Percentiles rank a stretch among this genome's conserved stretches.
phyloP scores from a whole-genome alignment of 2,888 invertebrate species.

The Thecophora atra region DNA sequence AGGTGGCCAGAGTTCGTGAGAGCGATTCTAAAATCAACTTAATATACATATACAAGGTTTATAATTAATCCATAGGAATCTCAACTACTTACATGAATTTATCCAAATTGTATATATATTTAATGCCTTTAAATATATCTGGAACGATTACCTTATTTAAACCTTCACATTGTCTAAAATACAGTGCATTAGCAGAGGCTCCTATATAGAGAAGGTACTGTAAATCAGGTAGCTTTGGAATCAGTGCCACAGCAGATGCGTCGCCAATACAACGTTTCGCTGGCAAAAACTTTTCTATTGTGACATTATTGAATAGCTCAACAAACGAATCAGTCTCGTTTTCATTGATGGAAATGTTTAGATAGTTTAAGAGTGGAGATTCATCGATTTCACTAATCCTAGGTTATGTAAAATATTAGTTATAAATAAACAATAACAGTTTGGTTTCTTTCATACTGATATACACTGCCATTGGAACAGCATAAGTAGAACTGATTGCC shows the following conservation, averaged over 20 bases:
- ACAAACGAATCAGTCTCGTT: constrained; percentile 54
- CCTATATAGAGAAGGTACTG: constrained; percentile 41
- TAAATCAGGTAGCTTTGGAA: constrained; percentile 37
- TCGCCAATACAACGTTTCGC: constrained; percentile 47
- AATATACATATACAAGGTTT: not conserved
- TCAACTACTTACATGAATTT: constrained; percentile 55
- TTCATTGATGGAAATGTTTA: constrained; percentile 54
- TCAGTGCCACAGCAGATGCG: constrained; percentile 46
- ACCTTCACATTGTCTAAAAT: constrained; percentile 49
- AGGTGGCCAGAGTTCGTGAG: constrained; percentile 59
- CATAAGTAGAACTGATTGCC: constrained; percentile 54
- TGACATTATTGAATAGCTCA: constrained; percentile 55
- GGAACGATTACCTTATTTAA: constrained; percentile 51
- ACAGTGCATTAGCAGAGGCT: constrained; percentile 48
- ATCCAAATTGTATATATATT: constrained; percentile 58
- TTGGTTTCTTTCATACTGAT: constrained; percentile 51
- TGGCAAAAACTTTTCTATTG: constrained; percentile 49
- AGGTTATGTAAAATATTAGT: not conserved
- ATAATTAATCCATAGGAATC: not conserved
- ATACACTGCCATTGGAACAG: constrained; percentile 61
- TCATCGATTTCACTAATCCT: constrained; percentile 61
- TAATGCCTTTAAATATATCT: constrained; percentile 53
- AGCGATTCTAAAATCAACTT: constrained; percentile 51
- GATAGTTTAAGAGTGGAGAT: constrained; percentile 49
- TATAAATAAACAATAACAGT: not conserved